Evolutionary conservation across 2,888 invertebrate genomes (phyloP).

Genomic region (Synanthedon tipuliformis): DNA sequence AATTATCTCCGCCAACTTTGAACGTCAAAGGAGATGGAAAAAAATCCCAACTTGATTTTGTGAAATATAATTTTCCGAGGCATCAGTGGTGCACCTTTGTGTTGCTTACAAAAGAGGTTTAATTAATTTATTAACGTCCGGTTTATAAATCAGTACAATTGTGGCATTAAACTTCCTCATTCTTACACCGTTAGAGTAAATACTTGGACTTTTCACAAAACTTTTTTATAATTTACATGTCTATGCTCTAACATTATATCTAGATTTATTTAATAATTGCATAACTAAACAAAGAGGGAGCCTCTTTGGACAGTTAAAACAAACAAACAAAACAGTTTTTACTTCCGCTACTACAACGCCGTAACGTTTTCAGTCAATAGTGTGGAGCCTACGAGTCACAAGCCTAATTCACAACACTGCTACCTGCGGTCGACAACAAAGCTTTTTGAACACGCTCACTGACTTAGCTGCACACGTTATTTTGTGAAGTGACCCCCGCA

Average conservation of each 20-base stretch:
- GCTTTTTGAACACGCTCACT: conserved; percentile 36
- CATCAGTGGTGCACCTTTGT: conserved; percentile 38
- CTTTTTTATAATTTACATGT: not conserved
- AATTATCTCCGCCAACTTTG: conserved; percentile 59
- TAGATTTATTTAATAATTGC: not conserved
- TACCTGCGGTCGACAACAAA: conserved; percentile 44
- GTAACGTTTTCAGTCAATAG: not conserved
- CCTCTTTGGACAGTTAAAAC: no score
- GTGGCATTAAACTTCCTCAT: conserved; percentile 22
- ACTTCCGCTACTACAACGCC: not conserved
- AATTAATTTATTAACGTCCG: conserved; percentile 56
- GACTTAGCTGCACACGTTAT: not conserved
- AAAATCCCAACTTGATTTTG: conserved; percentile 47
- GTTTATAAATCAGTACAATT: conserved; percentile 27
- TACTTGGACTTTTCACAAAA: not conserved
- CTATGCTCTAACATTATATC: not conserved
- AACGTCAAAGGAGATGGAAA: conserved; percentile 53
- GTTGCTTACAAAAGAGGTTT: conserved; percentile 28
- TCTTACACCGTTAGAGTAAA: no score
- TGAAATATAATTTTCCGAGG: conserved; percentile 55
- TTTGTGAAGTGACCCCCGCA: not conserved
- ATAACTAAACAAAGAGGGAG: not conserved
- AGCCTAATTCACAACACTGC: conserved; percentile 11
- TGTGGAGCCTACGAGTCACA: conserved; percentile 5
- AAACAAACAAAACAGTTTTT: not conserved